Evolutionary conservation across 2,888 invertebrate genomes (phyloP).

Genomic region (Gymnosoma rotundatum): DNA sequence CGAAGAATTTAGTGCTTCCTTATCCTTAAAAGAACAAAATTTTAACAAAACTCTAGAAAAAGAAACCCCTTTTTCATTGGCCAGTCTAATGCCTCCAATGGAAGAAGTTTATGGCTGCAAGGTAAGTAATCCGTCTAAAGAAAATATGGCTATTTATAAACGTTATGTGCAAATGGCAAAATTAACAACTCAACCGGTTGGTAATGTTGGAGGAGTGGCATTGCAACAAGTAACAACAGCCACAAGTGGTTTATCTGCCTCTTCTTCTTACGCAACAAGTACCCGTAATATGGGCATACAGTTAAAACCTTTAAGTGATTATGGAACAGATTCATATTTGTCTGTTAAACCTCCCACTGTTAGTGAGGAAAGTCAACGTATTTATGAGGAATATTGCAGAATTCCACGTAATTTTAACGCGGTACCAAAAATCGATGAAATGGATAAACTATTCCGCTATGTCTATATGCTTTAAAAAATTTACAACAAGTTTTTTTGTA

Average conservation of each 20-base stretch:
- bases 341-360: slow-evolving; percentile 78
- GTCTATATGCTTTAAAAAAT: slow-evolving; percentile 73
- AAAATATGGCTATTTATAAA: slow-evolving; percentile 79
- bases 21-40: slow-evolving; percentile 76
- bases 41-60: slow-evolving; percentile 74
- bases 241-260: slow-evolving; percentile 27
- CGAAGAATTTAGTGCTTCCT: slow-evolving; percentile 84
- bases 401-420: slow-evolving; percentile 76
- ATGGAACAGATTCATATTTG: slow-evolving; percentile 78
- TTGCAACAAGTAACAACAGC: slow-evolving; percentile 11
- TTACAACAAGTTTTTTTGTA: not conserved
- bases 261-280: slow-evolving; percentile 28
- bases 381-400: slow-evolving; percentile 80
- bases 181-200: slow-evolving; percentile 68
- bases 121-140: slow-evolving; percentile 77
- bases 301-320: slow-evolving; percentile 77
- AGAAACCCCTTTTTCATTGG: slow-evolving; percentile 75
- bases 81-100: slow-evolving; percentile 80
- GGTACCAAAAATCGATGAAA: slow-evolving; percentile 78
- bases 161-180: slow-evolving; percentile 81
- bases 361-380: slow-evolving; percentile 75
- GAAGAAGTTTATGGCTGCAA: slow-evolving; percentile 80
- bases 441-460: slow-evolving; percentile 76
- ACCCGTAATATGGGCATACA: slow-evolving; percentile 77
- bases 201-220: slow-evolving; percentile 57